These are phyloP conservation scores for Gymnocheta viridis DNA, from an alignment of 2,888 invertebrate species.

Conservation along the genomic window DNA sequence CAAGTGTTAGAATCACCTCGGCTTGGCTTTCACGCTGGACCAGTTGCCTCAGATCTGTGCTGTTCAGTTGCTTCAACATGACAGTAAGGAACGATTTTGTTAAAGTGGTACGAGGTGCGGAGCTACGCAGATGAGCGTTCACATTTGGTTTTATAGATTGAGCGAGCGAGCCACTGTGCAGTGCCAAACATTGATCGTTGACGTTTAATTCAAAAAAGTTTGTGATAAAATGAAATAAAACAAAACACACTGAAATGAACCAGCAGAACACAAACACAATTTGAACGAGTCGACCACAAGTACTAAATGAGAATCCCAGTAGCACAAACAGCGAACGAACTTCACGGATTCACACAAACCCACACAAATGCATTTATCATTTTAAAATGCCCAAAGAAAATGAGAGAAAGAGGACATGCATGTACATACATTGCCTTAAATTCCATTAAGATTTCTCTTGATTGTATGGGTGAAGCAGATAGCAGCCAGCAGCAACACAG, in stretches of 20 bases:
- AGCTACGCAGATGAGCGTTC: no score
- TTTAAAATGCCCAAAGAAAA: constrained; percentile 12
- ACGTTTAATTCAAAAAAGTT: constrained; percentile 47
- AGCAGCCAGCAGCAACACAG: constrained; percentile 14
- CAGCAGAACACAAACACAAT: constrained; percentile 33
- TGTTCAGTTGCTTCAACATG: no score
- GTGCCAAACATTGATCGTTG: constrained; percentile 24
- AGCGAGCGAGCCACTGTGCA: constrained; percentile 28
- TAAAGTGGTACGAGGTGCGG: no score
- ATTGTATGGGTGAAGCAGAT: constrained; percentile 48
- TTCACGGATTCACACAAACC: background rate
- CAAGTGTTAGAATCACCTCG: no score
- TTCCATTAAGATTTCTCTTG: constrained; percentile 52
- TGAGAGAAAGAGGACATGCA: constrained; percentile 26
- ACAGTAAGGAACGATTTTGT: no score
- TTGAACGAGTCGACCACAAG: constrained; percentile 69
- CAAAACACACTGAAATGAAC: background rate
- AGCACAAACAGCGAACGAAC: constrained; percentile 71
- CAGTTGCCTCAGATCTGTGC: no score
- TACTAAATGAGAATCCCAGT: constrained; percentile 78
- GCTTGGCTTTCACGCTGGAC: no score
- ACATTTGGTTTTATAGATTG: no score
- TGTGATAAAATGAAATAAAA: constrained; percentile 33
- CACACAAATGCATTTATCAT: no score
- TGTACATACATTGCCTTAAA: constrained; percentile 38